These are phyloP conservation scores for Trissolcus basalis DNA, from an alignment of 1,140 invertebrate genomes.

Conservation along the genomic window DNA sequence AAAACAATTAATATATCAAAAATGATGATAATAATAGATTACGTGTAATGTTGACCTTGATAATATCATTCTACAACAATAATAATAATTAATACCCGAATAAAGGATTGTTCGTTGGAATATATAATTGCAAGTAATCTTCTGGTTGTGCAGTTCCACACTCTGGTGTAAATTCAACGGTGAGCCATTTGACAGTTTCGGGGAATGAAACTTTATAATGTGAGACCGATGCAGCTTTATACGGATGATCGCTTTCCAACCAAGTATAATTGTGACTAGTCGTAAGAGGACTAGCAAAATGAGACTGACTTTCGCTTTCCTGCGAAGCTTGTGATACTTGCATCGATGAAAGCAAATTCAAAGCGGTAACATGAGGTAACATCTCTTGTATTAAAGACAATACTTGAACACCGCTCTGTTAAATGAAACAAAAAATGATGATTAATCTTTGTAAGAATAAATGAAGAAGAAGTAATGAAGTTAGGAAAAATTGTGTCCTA, in stretches of 20 bases:
- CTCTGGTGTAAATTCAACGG: slow-evolving; percentile 93
- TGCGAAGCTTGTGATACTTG: slow-evolving; percentile 72
- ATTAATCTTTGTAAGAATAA: slow-evolving; percentile 6
- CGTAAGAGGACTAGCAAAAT: slow-evolving; percentile 74
- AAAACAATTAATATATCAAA: slow-evolving; percentile 17
- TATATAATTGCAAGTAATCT: slow-evolving; percentile 92
- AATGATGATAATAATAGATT: no score
- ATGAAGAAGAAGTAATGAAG: neutral
- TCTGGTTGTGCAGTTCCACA: slow-evolving; percentile 96
- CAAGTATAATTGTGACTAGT: slow-evolving; percentile 92
- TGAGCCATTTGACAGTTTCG: slow-evolving; percentile 91
- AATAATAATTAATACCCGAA: slow-evolving; percentile 58
- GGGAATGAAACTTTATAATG: slow-evolving; percentile 95
- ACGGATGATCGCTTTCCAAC: slow-evolving; percentile 97
- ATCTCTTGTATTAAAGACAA: slow-evolving; percentile 93
- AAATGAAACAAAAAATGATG: slow-evolving; percentile 25
- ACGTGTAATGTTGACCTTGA: no score
- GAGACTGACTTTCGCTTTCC: slow-evolving; percentile 66
- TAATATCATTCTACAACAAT: no score
- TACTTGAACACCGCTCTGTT: slow-evolving; percentile 91
- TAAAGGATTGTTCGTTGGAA: slow-evolving; percentile 77
- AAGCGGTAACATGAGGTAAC: slow-evolving; percentile 89
- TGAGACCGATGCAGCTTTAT: slow-evolving; percentile 91
- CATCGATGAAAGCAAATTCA: slow-evolving; percentile 83
- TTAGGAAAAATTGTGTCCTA: no score